Conservation (phyloP, 2,113 vertebrate species). For the Podarcis muralis region DNA sequence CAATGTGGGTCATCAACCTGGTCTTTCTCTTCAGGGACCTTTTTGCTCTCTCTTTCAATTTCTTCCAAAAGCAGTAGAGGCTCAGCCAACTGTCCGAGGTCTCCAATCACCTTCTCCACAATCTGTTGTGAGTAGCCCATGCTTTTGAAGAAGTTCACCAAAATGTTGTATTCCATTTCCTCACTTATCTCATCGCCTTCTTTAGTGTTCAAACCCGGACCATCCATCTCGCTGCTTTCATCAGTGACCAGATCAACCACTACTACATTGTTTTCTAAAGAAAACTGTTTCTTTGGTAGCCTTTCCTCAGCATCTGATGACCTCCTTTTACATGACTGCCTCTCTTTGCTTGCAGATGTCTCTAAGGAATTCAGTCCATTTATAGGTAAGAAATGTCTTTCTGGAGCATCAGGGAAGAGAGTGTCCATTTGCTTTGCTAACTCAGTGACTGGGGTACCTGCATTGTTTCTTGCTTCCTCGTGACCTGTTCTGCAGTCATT, state of each 20-base stretch:
- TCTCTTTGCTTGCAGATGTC: slow-evolving; percentile 74
- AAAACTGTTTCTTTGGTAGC: slow-evolving; percentile 91
- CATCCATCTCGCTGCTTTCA: slow-evolving; percentile 37
- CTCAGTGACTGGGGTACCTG: slow-evolving; percentile 91
- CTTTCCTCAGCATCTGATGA: slow-evolving; percentile 90
- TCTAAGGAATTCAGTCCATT: slow-evolving; percentile 45
- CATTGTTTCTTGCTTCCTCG: slow-evolving; percentile 85
- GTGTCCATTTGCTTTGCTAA: slow-evolving; percentile 90
- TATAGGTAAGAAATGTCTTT: slow-evolving; percentile 64
- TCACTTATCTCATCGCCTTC: slow-evolving; percentile 81
- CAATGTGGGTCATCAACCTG: slow-evolving; percentile 7
- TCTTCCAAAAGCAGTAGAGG: slow-evolving; percentile 89
- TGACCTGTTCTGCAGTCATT: slow-evolving; percentile 35
- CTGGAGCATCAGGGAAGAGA: slow-evolving; percentile 80
- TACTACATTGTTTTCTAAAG: slow-evolving; percentile 79
- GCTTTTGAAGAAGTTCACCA: slow-evolving; percentile 96
- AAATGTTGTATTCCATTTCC: slow-evolving; percentile 92
- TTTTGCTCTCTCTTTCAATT: slow-evolving; percentile 87
- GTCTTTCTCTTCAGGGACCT: slow-evolving; percentile 62
- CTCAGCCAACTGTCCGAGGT: slow-evolving; percentile 87
- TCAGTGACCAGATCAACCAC: slow-evolving; percentile 64
- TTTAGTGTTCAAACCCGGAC: slow-evolving; percentile 63
- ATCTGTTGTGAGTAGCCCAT: slow-evolving; percentile 95
- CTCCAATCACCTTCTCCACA: slow-evolving; percentile 90
- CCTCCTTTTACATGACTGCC: slow-evolving; percentile 89